Evolutionary conservation across 2,113 vertebrate genomes (phyloP), one percentile per base, ranked within the genome.

Genomic region (Alethe diademata): DNA sequence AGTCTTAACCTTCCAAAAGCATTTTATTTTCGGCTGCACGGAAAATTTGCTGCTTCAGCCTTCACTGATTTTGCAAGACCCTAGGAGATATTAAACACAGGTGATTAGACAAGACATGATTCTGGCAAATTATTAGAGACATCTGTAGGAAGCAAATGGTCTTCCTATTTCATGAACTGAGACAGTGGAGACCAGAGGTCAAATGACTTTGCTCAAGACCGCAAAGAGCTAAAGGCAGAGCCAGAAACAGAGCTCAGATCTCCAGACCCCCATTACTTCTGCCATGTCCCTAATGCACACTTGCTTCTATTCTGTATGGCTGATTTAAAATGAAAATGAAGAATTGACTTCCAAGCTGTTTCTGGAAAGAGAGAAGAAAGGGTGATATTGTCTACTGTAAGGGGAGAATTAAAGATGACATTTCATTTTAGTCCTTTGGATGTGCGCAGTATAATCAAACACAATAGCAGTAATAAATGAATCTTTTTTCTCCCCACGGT

Each of bases 391-490:
- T 93, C 91, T 91, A 79, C 93, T 93, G 91, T 92, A 92, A 89
- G 71, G 78, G 61, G 69, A 91, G 90, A 96, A 97, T 93, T 91
- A 86, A 96, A 95, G 78, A 95, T 79, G 94, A 92, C 79, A 69
- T 95, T 96, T 93, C 82, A 74, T 94, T 95, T 92, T 83, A 84
- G 89, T 82, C 60, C 61, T 95, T 85, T 86, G 73, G 89, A 91
- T 96, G 92, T 47, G 48, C 8, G 8, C 85, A 94, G 91, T 86
- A 88, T 85, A 97, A 96, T 96, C 91, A 96, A 94, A 93, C 74
- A 76, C 74, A 95, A 96, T 78, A 95, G 92, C 71, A 71, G 93
- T 57, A 96, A 92, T 94, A 96, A 95, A 83, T 92, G 80, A 92
- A 78, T 76, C 7, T 54, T 67, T 94, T 92, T 95, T 95, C 94